phyloP scores from a whole-genome alignment of 2,113 vertebrate species.

The Crypturellus undulatus region DNA sequence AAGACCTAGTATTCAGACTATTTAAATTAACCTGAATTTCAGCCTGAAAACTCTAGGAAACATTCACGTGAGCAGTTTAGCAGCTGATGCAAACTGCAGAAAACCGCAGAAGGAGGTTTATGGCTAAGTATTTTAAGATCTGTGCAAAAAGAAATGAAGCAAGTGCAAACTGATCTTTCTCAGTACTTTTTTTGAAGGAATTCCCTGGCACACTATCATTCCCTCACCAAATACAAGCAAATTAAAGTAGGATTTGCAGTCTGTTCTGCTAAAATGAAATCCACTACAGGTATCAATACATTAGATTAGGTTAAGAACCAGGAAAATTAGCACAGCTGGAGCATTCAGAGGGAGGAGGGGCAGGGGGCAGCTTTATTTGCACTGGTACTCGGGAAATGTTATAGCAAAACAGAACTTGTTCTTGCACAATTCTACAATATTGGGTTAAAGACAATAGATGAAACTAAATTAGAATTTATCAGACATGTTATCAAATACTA shows the following conservation, averaged over 20 bases:
- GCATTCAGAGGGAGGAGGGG: not conserved
- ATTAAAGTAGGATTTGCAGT: not conserved
- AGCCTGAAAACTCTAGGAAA: not conserved
- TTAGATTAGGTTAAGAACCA: not conserved
- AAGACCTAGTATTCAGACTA: not conserved
- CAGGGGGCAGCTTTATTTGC: not conserved
- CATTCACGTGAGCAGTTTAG: fast-evolving
- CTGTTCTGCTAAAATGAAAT: not conserved
- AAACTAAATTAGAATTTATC: not conserved
- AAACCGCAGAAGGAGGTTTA: not conserved
- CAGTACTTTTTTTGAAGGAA: not conserved
- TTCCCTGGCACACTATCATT: not conserved
- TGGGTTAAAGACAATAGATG: not conserved
- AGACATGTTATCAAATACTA: not conserved
- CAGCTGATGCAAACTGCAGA: not conserved
- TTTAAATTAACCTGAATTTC: not conserved
- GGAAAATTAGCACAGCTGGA: not conserved
- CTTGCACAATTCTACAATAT: not conserved
- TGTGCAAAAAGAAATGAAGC: not conserved
- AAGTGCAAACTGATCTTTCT: not conserved
- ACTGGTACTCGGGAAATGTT: not conserved
- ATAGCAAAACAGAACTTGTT: not conserved
- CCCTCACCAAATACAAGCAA: not conserved
- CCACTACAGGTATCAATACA: not conserved
- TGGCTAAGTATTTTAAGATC: not conserved